phyloP scores from a whole-genome alignment of 2,888 invertebrate genomes.

The Machimus rusticus region DNA sequence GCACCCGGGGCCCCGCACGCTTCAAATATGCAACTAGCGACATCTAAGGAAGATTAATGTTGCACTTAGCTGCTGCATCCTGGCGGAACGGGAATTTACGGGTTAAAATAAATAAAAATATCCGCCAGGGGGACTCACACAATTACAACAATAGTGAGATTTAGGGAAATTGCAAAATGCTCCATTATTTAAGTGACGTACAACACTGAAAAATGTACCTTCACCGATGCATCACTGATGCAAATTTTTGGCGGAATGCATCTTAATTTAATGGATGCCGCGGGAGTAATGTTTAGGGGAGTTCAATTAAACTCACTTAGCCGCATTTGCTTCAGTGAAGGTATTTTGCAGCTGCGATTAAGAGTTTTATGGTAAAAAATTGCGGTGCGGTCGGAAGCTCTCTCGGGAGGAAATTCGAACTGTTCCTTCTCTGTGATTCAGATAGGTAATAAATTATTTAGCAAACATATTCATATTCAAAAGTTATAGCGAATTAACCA shows the following conservation, averaged over 20 bases:
- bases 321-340: neutral
- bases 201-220: neutral
- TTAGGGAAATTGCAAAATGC: neutral
- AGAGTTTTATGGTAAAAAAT: neutral
- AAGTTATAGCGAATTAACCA: too few species aligned
- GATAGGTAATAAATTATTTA: neutral
- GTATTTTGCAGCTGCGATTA: neutral
- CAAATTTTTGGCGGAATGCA: neutral
- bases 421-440: neutral
- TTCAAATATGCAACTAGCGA: conserved; percentile 28
- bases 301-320: conserved; percentile 6
- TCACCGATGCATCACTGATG: neutral
- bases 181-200: conserved; percentile 4
- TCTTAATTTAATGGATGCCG: neutral
- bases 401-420: neutral
- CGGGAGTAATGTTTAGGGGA: neutral
- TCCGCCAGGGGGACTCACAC: neutral
- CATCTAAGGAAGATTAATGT: conserved; percentile 35
- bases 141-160: conserved; percentile 17
- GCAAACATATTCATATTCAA: too few species aligned
- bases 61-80: conserved; percentile 19
- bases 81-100: neutral
- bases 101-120: conserved; percentile 33
- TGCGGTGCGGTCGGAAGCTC: neutral
- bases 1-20: neutral